Percentiles rank a stretch among this genome's conserved stretches.
phyloP scores from a whole-genome alignment of 1,140 invertebrate species.

The Pentalonia nigronervosa region DNA sequence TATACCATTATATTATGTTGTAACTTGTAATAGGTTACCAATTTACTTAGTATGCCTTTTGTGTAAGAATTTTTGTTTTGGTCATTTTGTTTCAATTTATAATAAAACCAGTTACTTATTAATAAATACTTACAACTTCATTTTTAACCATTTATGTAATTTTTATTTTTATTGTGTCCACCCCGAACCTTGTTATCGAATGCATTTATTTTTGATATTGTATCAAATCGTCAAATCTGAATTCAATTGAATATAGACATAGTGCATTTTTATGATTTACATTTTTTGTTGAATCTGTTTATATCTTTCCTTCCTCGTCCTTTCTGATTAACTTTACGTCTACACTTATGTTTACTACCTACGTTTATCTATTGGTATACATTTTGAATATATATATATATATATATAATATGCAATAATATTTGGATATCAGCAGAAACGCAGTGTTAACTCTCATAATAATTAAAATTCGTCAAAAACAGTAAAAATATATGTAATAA shows the following conservation, averaged over 20 bases:
- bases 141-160: not conserved
- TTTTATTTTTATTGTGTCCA: not conserved
- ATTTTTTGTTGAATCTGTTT: not conserved
- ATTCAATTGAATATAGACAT: not conserved
- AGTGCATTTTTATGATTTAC: not conserved
- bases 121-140: not conserved
- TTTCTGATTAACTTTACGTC: not conserved
- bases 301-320: not conserved
- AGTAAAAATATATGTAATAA: too few relatives aligned
- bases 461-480: not conserved
- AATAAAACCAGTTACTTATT: not conserved
- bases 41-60: too few relatives aligned
- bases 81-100: not conserved
- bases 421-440: not conserved
- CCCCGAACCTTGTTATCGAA: not conserved
- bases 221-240: not conserved
- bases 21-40: too few relatives aligned
- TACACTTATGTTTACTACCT: not conserved
- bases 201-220: not conserved
- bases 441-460: not conserved
- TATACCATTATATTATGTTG: too few relatives aligned
- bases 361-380: not conserved
- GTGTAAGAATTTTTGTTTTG: not conserved
- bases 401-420: not conserved
- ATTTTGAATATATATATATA: not conserved